These are phyloP conservation scores for Drosophila suboccidentalis DNA, from an alignment of 2,888 invertebrate genomes.

Conservation along the genomic window DNA sequence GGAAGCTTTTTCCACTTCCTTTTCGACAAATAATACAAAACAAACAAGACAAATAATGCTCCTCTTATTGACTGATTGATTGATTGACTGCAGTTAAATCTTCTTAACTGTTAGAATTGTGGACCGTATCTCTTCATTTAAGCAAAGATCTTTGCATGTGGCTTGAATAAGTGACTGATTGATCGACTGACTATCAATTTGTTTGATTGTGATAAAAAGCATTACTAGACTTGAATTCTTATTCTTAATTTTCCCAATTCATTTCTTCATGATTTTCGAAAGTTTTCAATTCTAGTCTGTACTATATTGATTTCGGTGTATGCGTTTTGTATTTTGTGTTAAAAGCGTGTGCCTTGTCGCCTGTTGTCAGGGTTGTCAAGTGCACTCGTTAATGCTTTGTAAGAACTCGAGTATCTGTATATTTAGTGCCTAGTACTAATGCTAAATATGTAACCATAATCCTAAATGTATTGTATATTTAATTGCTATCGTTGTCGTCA, in stretches of 20 bases:
- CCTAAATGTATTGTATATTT: constrained; percentile 64
- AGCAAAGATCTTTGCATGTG: not conserved
- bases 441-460: constrained; percentile 60
- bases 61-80: too few relatives aligned
- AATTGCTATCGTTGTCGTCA: constrained; percentile 75
- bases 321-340: not conserved
- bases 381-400: constrained; percentile 14
- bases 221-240: not conserved
- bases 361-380: constrained; percentile 15
- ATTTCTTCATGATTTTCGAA: not conserved
- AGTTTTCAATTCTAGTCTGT: not conserved
- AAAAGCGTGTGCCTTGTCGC: not conserved
- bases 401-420: not conserved
- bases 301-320: not conserved
- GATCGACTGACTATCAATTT: not conserved
- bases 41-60: too few relatives aligned
- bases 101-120: too few relatives aligned
- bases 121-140: too few relatives aligned
- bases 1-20: too few relatives aligned
- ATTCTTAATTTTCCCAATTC: not conserved
- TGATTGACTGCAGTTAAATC: too few relatives aligned
- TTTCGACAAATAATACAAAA: too few relatives aligned
- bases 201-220: not conserved
- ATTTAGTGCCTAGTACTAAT: constrained; percentile 59
- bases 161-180: not conserved